Percentiles rank a stretch among this genome's conserved stretches.
Conservation (phyloP, 2,888 invertebrate genomes). For the Alloplasta piceator region DNA sequence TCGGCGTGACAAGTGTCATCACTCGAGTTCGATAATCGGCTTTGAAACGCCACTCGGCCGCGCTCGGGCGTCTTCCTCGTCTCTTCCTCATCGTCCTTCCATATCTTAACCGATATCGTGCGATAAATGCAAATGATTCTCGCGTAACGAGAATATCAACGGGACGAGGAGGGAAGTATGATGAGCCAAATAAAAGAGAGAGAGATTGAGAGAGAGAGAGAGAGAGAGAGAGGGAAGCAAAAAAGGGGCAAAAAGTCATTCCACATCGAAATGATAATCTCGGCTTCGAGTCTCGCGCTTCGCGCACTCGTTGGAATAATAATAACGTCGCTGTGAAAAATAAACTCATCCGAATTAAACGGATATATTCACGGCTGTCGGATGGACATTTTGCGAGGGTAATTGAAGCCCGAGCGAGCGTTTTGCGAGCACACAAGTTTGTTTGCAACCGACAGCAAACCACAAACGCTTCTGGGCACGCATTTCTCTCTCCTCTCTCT, state of each 20-base stretch:
- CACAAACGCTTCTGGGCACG: slow-evolving; percentile 37
- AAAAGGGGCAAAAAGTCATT: slow-evolving; percentile 9
- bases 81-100: slow-evolving; percentile 5
- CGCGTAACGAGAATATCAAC: slow-evolving; percentile 50
- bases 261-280: slow-evolving; percentile 2
- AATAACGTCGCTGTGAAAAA: slow-evolving; percentile 5
- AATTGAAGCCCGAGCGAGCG: slow-evolving; percentile 46
- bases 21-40: slow-evolving; percentile 65
- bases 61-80: neutral
- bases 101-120: slow-evolving; percentile 33
- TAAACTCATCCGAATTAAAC: slow-evolving; percentile 49
- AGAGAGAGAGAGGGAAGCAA: neutral
- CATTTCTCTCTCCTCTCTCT: slow-evolving; percentile 12
- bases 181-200: neutral
- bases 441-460: slow-evolving; percentile 49
- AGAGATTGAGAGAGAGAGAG: too few relatives aligned
- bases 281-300: neutral
- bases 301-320: slow-evolving; percentile 2
- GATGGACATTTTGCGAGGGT: slow-evolving; percentile 39
- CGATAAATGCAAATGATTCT: slow-evolving; percentile 48
- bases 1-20: slow-evolving; percentile 58
- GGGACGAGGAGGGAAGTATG: neutral
- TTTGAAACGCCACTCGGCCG: slow-evolving; percentile 52
- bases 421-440: slow-evolving; percentile 36
- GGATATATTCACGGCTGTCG: slow-evolving; percentile 61